These are phyloP conservation scores for Tineola bisselliella DNA, from an alignment of 2,888 invertebrate species.

Conservation along the genomic window DNA sequence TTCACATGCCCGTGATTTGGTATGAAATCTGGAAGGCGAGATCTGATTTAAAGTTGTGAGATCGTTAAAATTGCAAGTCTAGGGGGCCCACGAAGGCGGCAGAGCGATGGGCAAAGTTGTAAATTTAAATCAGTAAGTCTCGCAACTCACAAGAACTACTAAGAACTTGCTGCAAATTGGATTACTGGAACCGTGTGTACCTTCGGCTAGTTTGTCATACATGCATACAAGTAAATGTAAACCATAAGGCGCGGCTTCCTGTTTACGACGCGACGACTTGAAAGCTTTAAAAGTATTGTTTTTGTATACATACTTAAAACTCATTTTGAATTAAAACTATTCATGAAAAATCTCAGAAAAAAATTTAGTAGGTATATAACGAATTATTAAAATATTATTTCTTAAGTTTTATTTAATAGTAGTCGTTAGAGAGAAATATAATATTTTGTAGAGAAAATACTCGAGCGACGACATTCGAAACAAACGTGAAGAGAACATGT, in stretches of 20 bases:
- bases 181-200: conserved; percentile 32
- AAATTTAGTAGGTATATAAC: no score
- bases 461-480: not conserved
- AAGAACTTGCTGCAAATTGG: conserved; percentile 56
- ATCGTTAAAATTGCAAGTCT: conserved; percentile 54
- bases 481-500: conserved; percentile 3
- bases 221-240: not conserved
- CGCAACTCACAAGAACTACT: conserved; percentile 31
- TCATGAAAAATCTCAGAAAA: no score
- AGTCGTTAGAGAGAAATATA: no score
- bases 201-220: conserved; percentile 41
- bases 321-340: no score
- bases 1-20: conserved; percentile 20
- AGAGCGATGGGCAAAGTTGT: conserved; percentile 40
- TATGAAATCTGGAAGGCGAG: conserved; percentile 35
- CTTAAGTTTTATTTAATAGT: no score
- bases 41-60: conserved; percentile 42
- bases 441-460: not conserved
- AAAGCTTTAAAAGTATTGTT: no score
- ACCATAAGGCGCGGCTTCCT: not conserved
- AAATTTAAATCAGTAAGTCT: conserved; percentile 64
- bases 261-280: no score
- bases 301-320: no score
- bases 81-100: conserved; percentile 23
- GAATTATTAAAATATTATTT: no score